Percentiles rank a stretch among this genome's conserved stretches.
Evolutionary conservation across 2,113 vertebrate species (phyloP).

Genomic region (Poeciliopsis turrubarensis): DNA sequence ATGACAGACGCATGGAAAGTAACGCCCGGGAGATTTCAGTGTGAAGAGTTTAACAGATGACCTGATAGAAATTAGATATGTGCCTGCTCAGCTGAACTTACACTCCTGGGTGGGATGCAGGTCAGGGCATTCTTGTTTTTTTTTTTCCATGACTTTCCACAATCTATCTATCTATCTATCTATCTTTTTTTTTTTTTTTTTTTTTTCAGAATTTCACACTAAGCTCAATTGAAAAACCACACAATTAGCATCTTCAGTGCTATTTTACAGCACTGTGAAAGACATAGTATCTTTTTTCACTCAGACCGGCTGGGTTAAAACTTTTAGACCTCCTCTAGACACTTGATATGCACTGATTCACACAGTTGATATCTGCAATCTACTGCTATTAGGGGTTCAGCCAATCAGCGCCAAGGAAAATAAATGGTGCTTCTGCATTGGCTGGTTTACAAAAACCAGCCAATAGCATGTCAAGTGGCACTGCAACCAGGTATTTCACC

Average conservation of each 20-base stretch:
- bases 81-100: conserved; percentile 56
- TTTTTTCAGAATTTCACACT: conserved; percentile 7
- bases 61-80: conserved; percentile 67
- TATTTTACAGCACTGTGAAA: background rate
- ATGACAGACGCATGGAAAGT: conserved; percentile 58
- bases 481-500: no score
- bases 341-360: no score
- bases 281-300: background rate
- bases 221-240: conserved; percentile 30
- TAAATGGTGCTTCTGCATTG: no score
- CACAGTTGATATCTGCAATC: no score
- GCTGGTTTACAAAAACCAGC: no score
- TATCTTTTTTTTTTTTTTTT: conserved; percentile 8
- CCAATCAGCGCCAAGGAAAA: no score
- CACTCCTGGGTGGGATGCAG: conserved; percentile 11
- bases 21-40: conserved; percentile 48
- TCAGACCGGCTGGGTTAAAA: no score
- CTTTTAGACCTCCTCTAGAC: no score
- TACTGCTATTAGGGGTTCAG: no score
- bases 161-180: no score
- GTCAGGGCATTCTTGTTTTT: background rate
- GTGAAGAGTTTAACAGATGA: conserved; percentile 79
- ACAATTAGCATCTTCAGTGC: conserved; percentile 7
- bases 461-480: no score
- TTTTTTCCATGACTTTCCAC: background rate